Percentiles rank a stretch among this genome's conserved stretches.
Conservation (phyloP, 1,140 invertebrate genomes). For the Gryon sp. region DNA sequence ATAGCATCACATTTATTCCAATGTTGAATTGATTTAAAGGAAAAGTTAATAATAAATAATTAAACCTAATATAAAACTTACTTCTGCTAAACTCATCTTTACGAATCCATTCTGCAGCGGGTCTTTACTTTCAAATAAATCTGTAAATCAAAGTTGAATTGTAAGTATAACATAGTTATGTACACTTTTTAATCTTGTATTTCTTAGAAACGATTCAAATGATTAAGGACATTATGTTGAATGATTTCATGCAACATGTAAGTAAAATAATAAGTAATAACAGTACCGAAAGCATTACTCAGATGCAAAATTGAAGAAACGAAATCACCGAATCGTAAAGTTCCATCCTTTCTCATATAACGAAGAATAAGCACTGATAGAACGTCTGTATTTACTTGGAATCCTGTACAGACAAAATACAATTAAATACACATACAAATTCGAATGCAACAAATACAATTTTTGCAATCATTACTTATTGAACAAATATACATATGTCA, state of each 20-base stretch:
- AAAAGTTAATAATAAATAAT: no score
- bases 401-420: conserved; percentile 80
- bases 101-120: conserved; percentile 90
- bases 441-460: no score
- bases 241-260: conserved; percentile 17
- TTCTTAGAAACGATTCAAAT: no score
- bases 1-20: no score
- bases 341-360: conserved; percentile 96
- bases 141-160: conserved; percentile 81
- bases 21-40: no score
- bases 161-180: conserved; percentile 1
- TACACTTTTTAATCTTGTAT: no score
- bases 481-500: no score
- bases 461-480: no score
- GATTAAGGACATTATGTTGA: conserved; percentile 10
- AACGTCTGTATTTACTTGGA: conserved; percentile 91
- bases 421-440: conserved; percentile 19
- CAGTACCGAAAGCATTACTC: conserved; percentile 91
- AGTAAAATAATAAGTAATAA: conserved; percentile 48
- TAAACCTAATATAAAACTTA: conserved; percentile 73
- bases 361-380: conserved; percentile 89
- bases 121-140: conserved; percentile 90
- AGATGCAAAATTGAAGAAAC: conserved; percentile 93
- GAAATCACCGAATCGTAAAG: conserved; percentile 95
- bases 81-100: conserved; percentile 89